Conservation (phyloP, 1,140 invertebrate genomes). For the Ostrea denselamellosa region DNA sequence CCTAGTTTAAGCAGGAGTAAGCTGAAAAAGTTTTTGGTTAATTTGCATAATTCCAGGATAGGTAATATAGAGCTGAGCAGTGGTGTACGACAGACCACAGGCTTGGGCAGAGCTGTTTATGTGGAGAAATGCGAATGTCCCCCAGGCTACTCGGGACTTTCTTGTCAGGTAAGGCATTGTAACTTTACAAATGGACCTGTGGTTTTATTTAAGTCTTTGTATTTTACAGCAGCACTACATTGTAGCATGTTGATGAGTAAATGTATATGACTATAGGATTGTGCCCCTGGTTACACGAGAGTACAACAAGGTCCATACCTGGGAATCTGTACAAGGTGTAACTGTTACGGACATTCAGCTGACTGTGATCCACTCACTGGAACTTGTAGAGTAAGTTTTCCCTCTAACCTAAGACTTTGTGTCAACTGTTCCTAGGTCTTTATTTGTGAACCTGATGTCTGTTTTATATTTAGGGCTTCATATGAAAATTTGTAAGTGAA, state of each 20-base stretch:
- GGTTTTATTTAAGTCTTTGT: too few relatives aligned
- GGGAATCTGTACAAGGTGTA: slow-evolving; percentile 91
- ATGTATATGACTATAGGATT: slow-evolving; percentile 81
- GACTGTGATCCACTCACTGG: slow-evolving; percentile 97
- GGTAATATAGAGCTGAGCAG: slow-evolving; percentile 25
- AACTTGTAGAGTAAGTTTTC: slow-evolving; percentile 85
- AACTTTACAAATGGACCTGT: background rate
- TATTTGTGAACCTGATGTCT: too few relatives aligned
- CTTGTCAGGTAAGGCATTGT: slow-evolving; percentile 81
- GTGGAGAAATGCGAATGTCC: slow-evolving; percentile 90
- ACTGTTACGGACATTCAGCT: slow-evolving; percentile 96
- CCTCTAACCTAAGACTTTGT: background rate
- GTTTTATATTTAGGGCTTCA: too few relatives aligned
- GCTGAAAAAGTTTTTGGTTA: background rate
- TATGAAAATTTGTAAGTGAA: too few relatives aligned
- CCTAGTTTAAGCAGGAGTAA: background rate
- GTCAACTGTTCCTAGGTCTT: too few relatives aligned
- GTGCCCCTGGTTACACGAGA: slow-evolving; percentile 91
- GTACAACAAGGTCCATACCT: slow-evolving; percentile 65
- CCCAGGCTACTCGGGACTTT: slow-evolving; percentile 89
- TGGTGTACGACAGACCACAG: slow-evolving; percentile 43
- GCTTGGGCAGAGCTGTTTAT: slow-evolving; percentile 49
- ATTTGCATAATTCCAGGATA: slow-evolving; percentile 5
- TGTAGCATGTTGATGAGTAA: too few relatives aligned
- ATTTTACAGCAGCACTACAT: too few relatives aligned